Evolutionary conservation across 2,888 invertebrate genomes (phyloP), one percentile per base, ranked within the genome.

Genomic region (Emmelina monodactyla): DNA sequence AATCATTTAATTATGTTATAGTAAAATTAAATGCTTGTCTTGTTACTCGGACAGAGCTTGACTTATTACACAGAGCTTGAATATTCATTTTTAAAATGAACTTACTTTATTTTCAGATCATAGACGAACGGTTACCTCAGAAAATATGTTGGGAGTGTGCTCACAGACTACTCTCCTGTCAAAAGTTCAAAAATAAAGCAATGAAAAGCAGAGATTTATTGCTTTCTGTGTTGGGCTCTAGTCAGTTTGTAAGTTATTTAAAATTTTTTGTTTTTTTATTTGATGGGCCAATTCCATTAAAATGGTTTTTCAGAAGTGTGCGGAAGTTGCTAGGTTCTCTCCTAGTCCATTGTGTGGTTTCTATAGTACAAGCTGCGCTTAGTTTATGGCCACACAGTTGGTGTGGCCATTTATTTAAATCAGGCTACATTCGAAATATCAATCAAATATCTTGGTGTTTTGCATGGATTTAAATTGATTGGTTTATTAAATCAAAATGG

Each of bases 71-170:
- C 19, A 6, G 5, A 6, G 19, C 19, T 5, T 9, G 9, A 19
- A 6, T 19, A 9, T 19, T 19, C 9, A 19, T 19, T 9, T 6
- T 6, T 6, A 19, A 19, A 19, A 19, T 19, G 9, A 19, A 6
- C 5, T 19, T 19, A 6, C 19, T 19, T 19, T 6, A 19, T 19
- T 19, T 32, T 16, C 42, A 72, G 72, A 4, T 63, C 2, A 22
- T 46, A n/a, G 58, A 60, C 7, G 59, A 61, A 9, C 51, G 47
- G 1, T 12, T 78, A 2, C 72, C 75, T 0, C 61, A 57, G 33
- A 51, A 44, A 2, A 22, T 75, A 0, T 78, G 76, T n/a, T 33
- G 43, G 1, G 66, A 72, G 28, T 78, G 76, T 33, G 50, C 62
- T 0, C 55, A 58, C 0, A 44, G 70, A 2, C 32, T 76, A 0